These are phyloP conservation scores for Acanthiza pusilla DNA, from an alignment of 2,797 vertebrate species.

Conservation along the genomic window DNA sequence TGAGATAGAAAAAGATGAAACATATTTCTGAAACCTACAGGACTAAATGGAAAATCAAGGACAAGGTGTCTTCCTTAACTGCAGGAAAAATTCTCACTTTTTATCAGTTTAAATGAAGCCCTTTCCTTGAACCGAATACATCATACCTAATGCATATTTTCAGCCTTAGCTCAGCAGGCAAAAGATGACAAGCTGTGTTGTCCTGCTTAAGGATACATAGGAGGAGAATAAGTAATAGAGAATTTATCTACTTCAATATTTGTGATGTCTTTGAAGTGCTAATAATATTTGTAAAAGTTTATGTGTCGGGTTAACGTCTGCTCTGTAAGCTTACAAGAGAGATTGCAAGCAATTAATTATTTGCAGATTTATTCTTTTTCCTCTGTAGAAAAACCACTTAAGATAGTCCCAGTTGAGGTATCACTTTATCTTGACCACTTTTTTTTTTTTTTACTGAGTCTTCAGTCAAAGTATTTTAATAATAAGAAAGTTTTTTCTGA, in stretches of 20 bases:
- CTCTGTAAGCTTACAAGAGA: background rate
- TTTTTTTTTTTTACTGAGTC: background rate
- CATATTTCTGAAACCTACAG: background rate
- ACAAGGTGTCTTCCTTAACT: background rate
- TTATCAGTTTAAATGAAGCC: background rate
- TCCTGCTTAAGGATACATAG: background rate
- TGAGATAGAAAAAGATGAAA: background rate
- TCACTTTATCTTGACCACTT: background rate
- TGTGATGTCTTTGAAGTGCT: conserved; percentile 8
- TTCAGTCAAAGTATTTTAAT: background rate
- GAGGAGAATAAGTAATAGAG: background rate
- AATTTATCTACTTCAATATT: background rate
- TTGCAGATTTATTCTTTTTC: background rate
- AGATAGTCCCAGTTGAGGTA: background rate
- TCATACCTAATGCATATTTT: background rate
- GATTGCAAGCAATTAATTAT: background rate
- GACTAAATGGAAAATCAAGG: background rate
- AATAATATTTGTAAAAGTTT: conserved; percentile 19
- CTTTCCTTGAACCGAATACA: background rate
- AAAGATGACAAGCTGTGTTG: background rate
- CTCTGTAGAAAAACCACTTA: background rate
- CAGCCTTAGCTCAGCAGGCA: background rate
- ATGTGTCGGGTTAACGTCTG: background rate
- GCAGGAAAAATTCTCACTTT: background rate
- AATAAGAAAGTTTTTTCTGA: background rate